Percentiles rank a stretch among this genome's conserved stretches.
Evolutionary conservation across 2,797 vertebrate species (phyloP).

Genomic region (Mormyrus hasselquistii): DNA sequence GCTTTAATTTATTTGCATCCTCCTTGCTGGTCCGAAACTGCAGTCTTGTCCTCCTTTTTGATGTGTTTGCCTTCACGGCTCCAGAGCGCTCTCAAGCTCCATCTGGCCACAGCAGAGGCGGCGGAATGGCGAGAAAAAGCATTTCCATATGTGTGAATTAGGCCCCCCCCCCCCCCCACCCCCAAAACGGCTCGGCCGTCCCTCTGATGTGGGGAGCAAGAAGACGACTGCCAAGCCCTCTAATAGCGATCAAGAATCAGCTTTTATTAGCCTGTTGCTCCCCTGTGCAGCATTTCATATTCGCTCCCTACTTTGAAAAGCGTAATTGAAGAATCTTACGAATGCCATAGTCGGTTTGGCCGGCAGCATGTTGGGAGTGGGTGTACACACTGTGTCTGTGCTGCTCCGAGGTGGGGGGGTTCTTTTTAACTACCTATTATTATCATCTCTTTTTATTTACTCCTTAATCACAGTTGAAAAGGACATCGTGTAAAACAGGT

Average conservation of each 20-base stretch:
- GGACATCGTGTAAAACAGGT: not conserved
- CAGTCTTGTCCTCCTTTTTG: constrained; percentile 54
- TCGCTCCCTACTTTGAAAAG: constrained; percentile 33
- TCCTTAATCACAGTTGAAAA: constrained; percentile 6
- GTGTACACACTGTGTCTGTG: not conserved
- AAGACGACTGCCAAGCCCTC: constrained; percentile 73
- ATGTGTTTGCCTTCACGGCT: constrained; percentile 94
- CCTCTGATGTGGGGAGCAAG: constrained; percentile 72
- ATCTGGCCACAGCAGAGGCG: constrained; percentile 97
- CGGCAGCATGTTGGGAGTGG: not conserved
- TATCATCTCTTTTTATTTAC: not conserved
- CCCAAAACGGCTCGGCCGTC: constrained; percentile 70
- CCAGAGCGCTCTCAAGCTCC: constrained; percentile 90
- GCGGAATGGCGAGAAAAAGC: constrained; percentile 80
- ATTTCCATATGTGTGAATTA: constrained; percentile 98
- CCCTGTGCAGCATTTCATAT: constrained; percentile 41
- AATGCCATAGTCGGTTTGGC: constrained; percentile 23
- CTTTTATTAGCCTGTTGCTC: constrained; percentile 63
- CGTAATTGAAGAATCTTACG: constrained; percentile 24
- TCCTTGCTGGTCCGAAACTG: constrained; percentile 44
- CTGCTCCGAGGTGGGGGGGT: not conserved
- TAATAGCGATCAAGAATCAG: constrained; percentile 76
- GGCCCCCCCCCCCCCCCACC: constrained; percentile 68
- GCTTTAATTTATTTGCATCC: constrained; percentile 34
- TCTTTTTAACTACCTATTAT: constrained; percentile 15